Evolutionary conservation across 2,888 invertebrate species (phyloP).

Genomic region (Watsonalla binaria): DNA sequence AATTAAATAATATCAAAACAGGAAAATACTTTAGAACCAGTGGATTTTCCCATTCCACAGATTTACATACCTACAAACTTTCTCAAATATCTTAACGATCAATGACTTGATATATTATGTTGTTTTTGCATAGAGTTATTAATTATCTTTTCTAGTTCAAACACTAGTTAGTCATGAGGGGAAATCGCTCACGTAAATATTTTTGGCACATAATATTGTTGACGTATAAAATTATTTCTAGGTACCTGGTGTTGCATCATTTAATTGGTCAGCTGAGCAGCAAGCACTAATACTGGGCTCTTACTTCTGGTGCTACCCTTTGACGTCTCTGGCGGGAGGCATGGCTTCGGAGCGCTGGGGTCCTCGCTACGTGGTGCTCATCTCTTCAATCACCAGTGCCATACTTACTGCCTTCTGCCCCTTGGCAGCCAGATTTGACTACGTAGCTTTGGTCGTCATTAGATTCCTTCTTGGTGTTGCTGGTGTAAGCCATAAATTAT

Average conservation of each 20-base stretch:
- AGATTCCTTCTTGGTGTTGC: slow-evolving; percentile 81
- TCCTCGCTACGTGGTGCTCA: slow-evolving; percentile 78
- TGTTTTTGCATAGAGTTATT: background rate
- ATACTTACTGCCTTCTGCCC: slow-evolving; percentile 80
- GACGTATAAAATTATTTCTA: slow-evolving; percentile 10
- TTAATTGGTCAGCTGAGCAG: slow-evolving; percentile 79
- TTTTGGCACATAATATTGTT: background rate
- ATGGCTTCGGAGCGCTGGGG: slow-evolving; percentile 83
- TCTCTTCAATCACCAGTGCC: slow-evolving; percentile 69
- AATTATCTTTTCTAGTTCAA: background rate
- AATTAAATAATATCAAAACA: too few relatives aligned
- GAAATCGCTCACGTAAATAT: background rate
- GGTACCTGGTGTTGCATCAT: slow-evolving; percentile 44
- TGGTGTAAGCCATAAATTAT: slow-evolving; percentile 68
- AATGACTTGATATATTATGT: background rate
- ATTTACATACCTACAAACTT: background rate
- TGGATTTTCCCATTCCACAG: background rate
- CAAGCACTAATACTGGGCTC: slow-evolving; percentile 82
- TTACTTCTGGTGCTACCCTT: slow-evolving; percentile 84
- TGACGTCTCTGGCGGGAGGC: slow-evolving; percentile 82
- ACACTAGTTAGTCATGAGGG: background rate
- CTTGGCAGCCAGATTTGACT: slow-evolving; percentile 76
- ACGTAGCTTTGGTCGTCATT: slow-evolving; percentile 73
- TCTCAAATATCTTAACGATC: background rate
- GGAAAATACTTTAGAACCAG: too few relatives aligned